Evolutionary conservation across 2,888 invertebrate genomes (phyloP).

Genomic region (Plemyria rubiginata): DNA sequence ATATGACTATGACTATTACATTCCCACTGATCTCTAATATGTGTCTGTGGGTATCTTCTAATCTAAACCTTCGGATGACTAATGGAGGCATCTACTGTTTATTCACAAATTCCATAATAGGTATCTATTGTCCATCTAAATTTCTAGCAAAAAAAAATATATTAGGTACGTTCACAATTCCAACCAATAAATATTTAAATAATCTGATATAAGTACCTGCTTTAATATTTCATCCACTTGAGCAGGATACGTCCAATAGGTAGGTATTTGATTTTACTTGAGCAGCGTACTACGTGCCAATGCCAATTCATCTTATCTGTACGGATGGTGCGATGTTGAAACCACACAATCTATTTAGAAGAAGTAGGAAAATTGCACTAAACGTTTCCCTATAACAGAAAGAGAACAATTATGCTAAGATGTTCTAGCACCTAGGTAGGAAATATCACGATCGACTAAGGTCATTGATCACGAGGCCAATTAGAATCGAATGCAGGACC

Average conservation of each 20-base stretch:
- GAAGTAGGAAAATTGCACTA: constrained; percentile 6
- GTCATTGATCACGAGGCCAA: constrained; percentile 10
- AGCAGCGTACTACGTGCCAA: constrained; percentile 2
- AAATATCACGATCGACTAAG: constrained; percentile 4
- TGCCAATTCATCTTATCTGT: constrained; percentile 14
- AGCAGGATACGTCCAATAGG: no score
- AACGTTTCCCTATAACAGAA: neutral
- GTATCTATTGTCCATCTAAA: no score
- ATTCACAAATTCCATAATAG: no score
- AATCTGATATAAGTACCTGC: no score
- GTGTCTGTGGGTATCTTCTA: no score
- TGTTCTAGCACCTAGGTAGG: neutral
- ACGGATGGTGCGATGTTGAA: constrained; percentile 12
- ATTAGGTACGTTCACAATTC: no score
- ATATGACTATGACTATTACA: no score
- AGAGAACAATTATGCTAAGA: constrained; percentile 2
- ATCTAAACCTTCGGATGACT: no score
- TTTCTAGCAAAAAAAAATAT: neutral
- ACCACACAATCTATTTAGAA: constrained; percentile 4
- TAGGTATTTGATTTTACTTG: neutral
- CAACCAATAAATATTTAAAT: no score
- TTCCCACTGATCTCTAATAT: neutral
- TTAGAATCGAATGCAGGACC: neutral
- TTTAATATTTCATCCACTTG: no score
- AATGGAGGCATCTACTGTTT: no score